A percentile compares a stretch with the other conserved stretches of the same genome.
These are phyloP conservation scores for Scartelaos histophorus DNA, from an alignment of 2,113 vertebrate species.

Conservation along the genomic window DNA sequence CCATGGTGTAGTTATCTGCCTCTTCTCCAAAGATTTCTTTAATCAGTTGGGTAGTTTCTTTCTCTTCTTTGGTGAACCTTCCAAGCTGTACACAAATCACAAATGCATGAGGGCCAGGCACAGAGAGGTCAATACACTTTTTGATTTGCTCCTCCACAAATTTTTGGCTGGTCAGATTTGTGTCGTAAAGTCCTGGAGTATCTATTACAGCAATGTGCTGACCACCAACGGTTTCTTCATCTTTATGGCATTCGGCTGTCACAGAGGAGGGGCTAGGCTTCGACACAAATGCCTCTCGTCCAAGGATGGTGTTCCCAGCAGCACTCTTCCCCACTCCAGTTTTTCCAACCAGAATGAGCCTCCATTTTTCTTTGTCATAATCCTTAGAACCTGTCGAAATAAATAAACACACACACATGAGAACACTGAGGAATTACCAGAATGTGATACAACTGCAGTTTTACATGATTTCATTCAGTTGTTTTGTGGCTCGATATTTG, in stretches of 20 bases:
- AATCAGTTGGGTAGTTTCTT: constrained; percentile 33
- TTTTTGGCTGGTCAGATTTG: constrained; percentile 23
- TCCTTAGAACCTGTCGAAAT: no score
- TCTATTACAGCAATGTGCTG: constrained; percentile 53
- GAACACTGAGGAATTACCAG: no score
- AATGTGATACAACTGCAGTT: no score
- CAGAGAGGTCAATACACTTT: constrained; percentile 42
- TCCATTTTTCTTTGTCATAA: background rate
- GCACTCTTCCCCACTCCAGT: constrained; percentile 65
- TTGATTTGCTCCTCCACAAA: constrained; percentile 29
- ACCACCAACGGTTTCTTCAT: background rate
- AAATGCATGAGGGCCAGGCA: constrained; percentile 64
- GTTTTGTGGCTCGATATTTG: no score
- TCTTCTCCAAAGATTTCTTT: constrained; percentile 46
- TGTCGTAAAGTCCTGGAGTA: constrained; percentile 27
- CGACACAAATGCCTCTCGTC: constrained; percentile 44
- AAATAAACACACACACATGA: no score
- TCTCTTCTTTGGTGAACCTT: constrained; percentile 47
- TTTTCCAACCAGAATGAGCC: constrained; percentile 62
- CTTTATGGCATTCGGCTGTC: constrained; percentile 36
- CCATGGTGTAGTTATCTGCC: constrained; percentile 46
- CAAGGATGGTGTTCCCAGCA: constrained; percentile 60
- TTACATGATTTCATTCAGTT: no score
- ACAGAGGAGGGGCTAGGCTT: background rate
- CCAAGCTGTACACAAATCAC: constrained; percentile 47